Base-by-base conservation (phyloP, 1,140 invertebrate genomes). In the Drosophila kurseongensis region DNA sequence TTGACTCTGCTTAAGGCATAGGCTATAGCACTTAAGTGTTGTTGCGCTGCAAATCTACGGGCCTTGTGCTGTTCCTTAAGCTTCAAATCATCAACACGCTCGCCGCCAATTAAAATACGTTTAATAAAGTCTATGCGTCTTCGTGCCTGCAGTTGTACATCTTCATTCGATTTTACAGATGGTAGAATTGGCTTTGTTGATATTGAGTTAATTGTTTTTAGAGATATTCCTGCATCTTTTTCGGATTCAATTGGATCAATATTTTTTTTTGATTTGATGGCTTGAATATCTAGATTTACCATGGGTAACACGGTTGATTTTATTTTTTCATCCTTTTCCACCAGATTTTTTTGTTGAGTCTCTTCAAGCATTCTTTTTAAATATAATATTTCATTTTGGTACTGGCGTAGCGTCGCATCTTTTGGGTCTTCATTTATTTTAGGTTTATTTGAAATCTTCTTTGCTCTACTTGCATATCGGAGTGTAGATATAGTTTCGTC, bases 401-500 rank as follows among this genome's bases (percentile, higher is more conserved):
- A 98, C 88, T 98, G 95, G 27, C 97, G 92, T 0, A 98, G 93
- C 75, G 98, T 94, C 5, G 97, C 96, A 85, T 99, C 98, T 92
- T 99, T 99, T 0, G 98, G 98, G 92, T 99, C 94, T 93, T 99
- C 97, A 92, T 99, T 99, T 9, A 99, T 96, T 84, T 95, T 95
- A 0, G 98, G 98, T 81, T 97, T 97, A 92, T 99, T 99, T 82
- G 97, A 95, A 60, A 99, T 99, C 86, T 98, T 98, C 92, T 98
- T 98, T 5, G 98, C 98, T 75, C 98, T 93, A 76, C 97, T 97
- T 0, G 98, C 98, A 91, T 96, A 97, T 60, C 97, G 94, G 5
- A 99, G 92, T 0, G 98, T 99, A 12, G 96, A 97, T 8, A 98
- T 90, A 0, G 98, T 97, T 93, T 99, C 98, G 73, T 98, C 97